phyloP scores from a whole-genome alignment of 2,113 vertebrate genomes.

The Psilopsiagon aymara region DNA sequence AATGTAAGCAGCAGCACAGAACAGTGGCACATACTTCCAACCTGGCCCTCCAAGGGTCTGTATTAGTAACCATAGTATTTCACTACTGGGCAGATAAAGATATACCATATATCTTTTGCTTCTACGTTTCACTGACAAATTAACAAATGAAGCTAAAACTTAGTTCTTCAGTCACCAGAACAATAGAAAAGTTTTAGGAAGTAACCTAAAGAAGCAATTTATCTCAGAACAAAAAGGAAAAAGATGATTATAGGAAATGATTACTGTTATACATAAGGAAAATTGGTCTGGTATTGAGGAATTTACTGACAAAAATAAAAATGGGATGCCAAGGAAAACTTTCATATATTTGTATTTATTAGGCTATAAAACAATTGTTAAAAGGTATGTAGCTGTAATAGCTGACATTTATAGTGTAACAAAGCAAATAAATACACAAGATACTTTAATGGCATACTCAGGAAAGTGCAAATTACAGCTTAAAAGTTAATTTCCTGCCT shows the following conservation, averaged over 20 bases:
- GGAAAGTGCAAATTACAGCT: not conserved
- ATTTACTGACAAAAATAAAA: not conserved
- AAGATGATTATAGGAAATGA: not conserved
- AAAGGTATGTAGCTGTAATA: not conserved
- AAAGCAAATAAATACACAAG: not conserved
- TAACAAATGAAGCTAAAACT: not conserved
- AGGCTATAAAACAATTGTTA: not conserved
- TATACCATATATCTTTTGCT: not conserved
- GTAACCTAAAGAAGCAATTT: not conserved
- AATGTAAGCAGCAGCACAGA: not conserved
- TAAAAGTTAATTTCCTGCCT: not conserved
- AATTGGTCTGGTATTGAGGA: not conserved
- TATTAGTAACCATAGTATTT: not conserved
- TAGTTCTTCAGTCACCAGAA: not conserved
- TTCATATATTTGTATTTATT: not conserved
- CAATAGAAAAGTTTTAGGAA: not conserved
- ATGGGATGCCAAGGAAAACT: not conserved
- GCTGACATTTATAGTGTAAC: not conserved
- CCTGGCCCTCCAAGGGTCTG: no score
- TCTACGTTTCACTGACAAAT: not conserved
- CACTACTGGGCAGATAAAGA: not conserved
- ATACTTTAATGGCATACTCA: not conserved
- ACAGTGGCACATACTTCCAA: not conserved
- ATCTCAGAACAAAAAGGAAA: not conserved
- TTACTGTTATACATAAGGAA: not conserved